Evolutionary conservation across 2,113 vertebrate species (phyloP).

Genomic region (Australoheros scitulus): DNA sequence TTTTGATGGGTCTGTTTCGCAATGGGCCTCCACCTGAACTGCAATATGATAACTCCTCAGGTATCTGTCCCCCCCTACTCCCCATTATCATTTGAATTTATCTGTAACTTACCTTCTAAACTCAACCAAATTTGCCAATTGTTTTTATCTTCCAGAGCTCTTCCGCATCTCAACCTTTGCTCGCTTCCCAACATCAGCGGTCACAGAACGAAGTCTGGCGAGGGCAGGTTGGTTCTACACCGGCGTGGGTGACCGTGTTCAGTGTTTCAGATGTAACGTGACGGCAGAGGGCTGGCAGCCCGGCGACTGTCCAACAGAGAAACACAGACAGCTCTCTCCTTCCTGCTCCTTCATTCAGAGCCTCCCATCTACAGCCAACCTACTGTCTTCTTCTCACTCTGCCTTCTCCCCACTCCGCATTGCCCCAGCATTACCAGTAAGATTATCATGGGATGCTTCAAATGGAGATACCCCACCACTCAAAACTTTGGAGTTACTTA

Average conservation of each 20-base stretch:
- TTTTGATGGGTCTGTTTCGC: constrained; percentile 83
- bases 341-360: constrained; percentile 90
- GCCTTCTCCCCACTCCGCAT: constrained; percentile 80
- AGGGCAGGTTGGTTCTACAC: constrained; percentile 96
- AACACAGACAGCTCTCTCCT: constrained; percentile 88
- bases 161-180: constrained; percentile 94
- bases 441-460: not conserved
- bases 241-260: constrained; percentile 88
- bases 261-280: constrained; percentile 91
- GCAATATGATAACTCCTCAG: constrained; percentile 89
- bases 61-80: constrained; percentile 24
- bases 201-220: constrained; percentile 92
- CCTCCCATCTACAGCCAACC: constrained; percentile 76
- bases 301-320: constrained; percentile 90
- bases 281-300: constrained; percentile 91
- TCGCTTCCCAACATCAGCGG: constrained; percentile 79
- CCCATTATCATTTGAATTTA: not conserved
- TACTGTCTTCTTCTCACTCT: constrained; percentile 82
- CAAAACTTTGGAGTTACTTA: not conserved
- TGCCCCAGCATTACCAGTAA: constrained; percentile 72
- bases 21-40: constrained; percentile 81
- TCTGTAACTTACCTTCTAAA: not conserved
- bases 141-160: constrained; percentile 82
- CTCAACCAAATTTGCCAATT: not conserved
- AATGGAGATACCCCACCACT: not conserved